These are phyloP conservation scores for Pelusios castaneus DNA, from an alignment of 2,113 vertebrate species.

Conservation along the genomic window DNA sequence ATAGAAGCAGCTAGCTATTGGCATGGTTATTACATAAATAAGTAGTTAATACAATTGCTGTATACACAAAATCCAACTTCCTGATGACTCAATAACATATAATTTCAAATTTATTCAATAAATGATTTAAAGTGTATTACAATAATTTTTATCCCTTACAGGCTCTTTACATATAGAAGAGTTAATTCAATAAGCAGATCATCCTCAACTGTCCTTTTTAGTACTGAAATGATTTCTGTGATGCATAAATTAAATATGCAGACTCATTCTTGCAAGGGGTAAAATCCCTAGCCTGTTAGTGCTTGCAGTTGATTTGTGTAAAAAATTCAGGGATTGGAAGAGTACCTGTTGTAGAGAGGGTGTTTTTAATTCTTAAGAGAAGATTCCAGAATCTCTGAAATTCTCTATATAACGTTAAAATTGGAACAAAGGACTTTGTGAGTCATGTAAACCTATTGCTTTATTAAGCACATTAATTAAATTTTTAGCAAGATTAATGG, in stretches of 20 bases:
- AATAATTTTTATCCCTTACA: neutral
- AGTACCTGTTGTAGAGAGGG: neutral
- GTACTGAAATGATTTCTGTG: neutral
- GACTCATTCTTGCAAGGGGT: neutral
- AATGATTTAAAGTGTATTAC: constrained; percentile 4
- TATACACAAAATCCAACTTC: neutral
- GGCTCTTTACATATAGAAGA: constrained; percentile 6
- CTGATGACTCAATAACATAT: neutral
- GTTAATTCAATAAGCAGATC: constrained; percentile 25
- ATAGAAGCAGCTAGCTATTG: neutral
- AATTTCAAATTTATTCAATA: constrained; percentile 42
- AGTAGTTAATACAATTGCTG: neutral
- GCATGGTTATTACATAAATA: neutral
- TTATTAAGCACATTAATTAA: constrained; percentile 9
- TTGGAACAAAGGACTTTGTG: neutral
- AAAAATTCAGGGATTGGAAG: neutral
- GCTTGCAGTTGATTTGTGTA: constrained; percentile 2
- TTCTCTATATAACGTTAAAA: constrained; percentile 28
- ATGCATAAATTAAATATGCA: neutral
- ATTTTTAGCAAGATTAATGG: constrained; percentile 17
- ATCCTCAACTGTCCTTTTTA: constrained; percentile 27
- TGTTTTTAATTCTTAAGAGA: neutral
- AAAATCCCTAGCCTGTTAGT: neutral
- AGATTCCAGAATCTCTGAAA: neutral
- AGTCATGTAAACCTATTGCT: constrained; percentile 1